Conservation (phyloP, 2,113 vertebrate species). For the Machaerirhynchus nigripectus region DNA sequence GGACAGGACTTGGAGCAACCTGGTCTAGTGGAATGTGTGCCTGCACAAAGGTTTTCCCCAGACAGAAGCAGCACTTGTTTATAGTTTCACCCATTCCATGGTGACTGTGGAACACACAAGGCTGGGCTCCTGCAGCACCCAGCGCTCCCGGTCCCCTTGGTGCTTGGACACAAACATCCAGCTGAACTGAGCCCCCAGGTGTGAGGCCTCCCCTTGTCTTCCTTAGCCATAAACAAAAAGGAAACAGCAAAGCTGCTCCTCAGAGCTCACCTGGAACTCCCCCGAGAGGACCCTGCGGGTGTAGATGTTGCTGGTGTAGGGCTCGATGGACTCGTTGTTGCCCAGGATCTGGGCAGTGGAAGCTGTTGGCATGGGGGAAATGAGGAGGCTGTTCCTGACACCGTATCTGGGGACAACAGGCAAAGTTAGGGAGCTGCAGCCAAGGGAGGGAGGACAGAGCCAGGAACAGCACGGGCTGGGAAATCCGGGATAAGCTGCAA, state of each 20-base stretch:
- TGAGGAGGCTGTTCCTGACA: constrained; percentile 91
- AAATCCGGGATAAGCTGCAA: neutral
- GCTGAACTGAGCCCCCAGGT: neutral
- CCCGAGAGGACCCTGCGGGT: constrained; percentile 94
- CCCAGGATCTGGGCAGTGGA: constrained; percentile 98
- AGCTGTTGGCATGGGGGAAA: constrained; percentile 96
- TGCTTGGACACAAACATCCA: rapidly evolving
- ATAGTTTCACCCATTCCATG: rapidly evolving
- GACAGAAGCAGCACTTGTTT: neutral
- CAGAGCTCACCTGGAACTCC: constrained; percentile 90
- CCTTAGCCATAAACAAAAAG: rapidly evolving
- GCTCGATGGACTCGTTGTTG: constrained; percentile 96
- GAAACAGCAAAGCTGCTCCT: rapidly evolving
- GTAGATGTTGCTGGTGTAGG: constrained; percentile 98
- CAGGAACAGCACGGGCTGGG: neutral
- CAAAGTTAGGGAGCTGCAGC: neutral
- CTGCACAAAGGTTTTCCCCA: neutral
- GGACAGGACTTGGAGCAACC: neutral
- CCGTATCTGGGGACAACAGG: constrained; percentile 76
- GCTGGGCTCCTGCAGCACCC: neutral
- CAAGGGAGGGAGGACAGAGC: neutral
- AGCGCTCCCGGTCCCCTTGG: neutral
- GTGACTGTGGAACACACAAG: neutral
- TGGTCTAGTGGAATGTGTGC: neutral
- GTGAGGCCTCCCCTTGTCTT: neutral